Percentiles rank a stretch among this genome's conserved stretches.
phyloP scores from a whole-genome alignment of 2,797 vertebrate species.

The Lepilemur septentrionalis region DNA sequence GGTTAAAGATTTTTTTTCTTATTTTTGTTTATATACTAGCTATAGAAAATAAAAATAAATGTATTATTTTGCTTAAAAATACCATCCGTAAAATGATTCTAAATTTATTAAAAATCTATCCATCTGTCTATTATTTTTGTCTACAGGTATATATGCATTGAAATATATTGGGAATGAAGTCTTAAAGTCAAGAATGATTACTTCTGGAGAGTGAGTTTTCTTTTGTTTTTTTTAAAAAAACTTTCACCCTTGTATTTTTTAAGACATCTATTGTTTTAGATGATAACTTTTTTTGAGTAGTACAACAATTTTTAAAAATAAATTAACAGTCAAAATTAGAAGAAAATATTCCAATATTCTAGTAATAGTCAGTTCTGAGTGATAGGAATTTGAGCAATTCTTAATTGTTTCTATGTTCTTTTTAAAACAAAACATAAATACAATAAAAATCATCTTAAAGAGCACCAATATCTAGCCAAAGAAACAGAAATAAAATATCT shows the following conservation, averaged over 20 bases:
- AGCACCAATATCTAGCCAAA: not conserved
- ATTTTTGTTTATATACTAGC: not conserved
- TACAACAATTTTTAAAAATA: not conserved
- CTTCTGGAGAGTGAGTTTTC: not conserved
- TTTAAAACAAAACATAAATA: not conserved
- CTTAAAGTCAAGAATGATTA: not conserved
- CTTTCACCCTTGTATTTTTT: not conserved
- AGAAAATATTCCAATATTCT: not conserved
- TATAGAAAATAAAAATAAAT: not conserved
- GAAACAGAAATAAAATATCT: not conserved
- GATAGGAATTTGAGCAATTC: not conserved
- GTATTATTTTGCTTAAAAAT: not conserved
- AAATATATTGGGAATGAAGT: not conserved
- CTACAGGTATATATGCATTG: not conserved
- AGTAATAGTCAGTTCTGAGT: not conserved
- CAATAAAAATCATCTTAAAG: not conserved
- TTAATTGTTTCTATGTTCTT: not conserved
- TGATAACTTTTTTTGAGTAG: not conserved
- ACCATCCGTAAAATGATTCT: not conserved
- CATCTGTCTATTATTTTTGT: not conserved
- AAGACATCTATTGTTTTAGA: not conserved
- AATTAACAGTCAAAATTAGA: not conserved
- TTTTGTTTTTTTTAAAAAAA: not conserved
- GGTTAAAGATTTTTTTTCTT: not conserved
- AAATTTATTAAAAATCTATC: constrained; percentile 8